Conservation (phyloP, 2,113 vertebrate genomes). For the Halcyon senegalensis region DNA sequence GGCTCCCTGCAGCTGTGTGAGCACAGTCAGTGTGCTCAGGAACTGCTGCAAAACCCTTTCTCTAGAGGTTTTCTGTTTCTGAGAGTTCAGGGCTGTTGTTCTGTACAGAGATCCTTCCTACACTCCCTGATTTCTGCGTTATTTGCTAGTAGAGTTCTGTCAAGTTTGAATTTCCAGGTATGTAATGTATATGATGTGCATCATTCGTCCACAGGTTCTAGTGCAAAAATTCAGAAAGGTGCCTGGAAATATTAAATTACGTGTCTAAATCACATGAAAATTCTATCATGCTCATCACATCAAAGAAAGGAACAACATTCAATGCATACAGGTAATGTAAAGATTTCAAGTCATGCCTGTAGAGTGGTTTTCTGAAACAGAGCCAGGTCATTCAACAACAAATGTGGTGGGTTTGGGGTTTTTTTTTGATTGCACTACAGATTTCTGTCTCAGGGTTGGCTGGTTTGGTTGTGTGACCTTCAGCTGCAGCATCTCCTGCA, state of each 20-base stretch:
- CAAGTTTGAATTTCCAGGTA: neutral
- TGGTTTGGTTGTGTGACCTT: neutral
- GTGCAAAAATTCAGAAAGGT: neutral
- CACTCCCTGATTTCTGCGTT: neutral
- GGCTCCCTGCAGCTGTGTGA: neutral
- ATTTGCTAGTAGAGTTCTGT: neutral
- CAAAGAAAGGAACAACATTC: neutral
- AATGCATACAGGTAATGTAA: neutral
- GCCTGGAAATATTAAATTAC: neutral
- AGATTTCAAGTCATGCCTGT: neutral
- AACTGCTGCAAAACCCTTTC: neutral
- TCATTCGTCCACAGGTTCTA: neutral
- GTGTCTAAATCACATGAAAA: neutral
- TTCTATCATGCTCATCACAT: accelerated
- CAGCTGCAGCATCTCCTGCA: neutral
- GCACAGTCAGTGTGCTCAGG: neutral
- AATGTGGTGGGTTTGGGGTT: too few species aligned
- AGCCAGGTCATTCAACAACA: neutral
- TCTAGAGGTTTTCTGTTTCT: neutral
- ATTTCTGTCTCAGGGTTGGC: neutral
- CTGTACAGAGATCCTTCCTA: neutral
- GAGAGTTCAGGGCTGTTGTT: neutral
- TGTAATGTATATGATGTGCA: accelerated
- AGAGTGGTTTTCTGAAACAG: neutral
- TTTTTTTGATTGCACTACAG: neutral